Base-by-base conservation (phyloP, 2,797 vertebrate species). In the Microcaecilia unicolor region DNA sequence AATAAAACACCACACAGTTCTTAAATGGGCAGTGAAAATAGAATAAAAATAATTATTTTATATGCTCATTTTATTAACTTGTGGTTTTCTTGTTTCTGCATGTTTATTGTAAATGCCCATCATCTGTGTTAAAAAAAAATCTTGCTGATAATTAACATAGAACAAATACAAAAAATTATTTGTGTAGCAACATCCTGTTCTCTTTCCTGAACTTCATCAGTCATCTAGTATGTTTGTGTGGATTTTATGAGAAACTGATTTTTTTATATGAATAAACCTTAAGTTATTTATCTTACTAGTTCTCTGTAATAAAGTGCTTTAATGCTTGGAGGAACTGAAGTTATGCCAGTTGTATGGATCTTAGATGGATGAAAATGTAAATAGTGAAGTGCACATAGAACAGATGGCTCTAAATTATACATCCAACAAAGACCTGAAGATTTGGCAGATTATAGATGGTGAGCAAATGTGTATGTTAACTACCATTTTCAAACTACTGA, bases 331-430 rank as follows among this genome's bases (percentile, higher is more conserved):
- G 53, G 44, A 48, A 53, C 57, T 59, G 30, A 44, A 35, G 51
- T 3, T 51, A 62, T 76, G 56, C 33, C 57, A 43, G 58, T 56
- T 67, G 40, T n/a, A 28, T 67, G 69, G 52, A 36, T 67, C 45
- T 55, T 63, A 55, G 65, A 47, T 70, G 63, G 67, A 55, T 57
- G 40, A 61, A 75, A 69, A 71, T 54, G 50, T 68, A 61, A 74
- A 59, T 67, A 68, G 61, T 65, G 72, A 64, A 74, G 78, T 72
- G 55, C 41, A 19, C 31, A 37, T 63, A 59, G 58, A 76, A 51
- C 64, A 78, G 71, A 68, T 78, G 75, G 70, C 64, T 76, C 45
- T 75, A 59, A 79, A 78, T 83, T 73, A 68, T 64, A 72, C 60
- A 72, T 77, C 59, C 53, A 70, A 33, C 49, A 62, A 56, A 78